phyloP scores from a whole-genome alignment of 2,888 invertebrate genomes.

The Theristus sp. region DNA sequence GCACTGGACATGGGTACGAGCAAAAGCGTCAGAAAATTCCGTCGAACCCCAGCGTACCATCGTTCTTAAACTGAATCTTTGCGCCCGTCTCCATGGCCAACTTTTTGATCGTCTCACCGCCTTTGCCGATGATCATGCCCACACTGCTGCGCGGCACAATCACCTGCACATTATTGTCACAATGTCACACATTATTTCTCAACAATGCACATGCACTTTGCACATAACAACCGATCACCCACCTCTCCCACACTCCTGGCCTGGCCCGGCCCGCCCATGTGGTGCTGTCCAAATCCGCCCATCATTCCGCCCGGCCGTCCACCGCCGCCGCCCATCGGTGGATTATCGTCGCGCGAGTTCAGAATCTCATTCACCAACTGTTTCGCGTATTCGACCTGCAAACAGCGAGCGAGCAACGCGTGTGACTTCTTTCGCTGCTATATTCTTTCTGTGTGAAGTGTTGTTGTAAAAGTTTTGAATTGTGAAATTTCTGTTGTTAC shows the following conservation, averaged over 20 bases:
- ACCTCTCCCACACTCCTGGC: background rate
- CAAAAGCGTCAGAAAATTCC: too few relatives aligned
- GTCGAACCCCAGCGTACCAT: background rate
- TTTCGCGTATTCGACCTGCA: background rate
- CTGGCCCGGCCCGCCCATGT: background rate
- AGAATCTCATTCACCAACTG: background rate
- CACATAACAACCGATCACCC: background rate
- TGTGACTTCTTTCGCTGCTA: too few relatives aligned
- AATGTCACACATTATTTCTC: background rate
- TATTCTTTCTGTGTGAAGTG: too few relatives aligned
- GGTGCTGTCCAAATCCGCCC: background rate
- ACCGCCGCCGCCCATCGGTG: background rate
- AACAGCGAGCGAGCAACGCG: background rate
- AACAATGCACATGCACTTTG: background rate
- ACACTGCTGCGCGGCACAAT: constrained; percentile 80
- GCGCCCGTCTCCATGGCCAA: constrained; percentile 85
- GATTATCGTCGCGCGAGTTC: background rate
- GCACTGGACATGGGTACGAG: background rate
- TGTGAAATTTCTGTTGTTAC: background rate
- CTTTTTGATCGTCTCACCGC: constrained; percentile 93
- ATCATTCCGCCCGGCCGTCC: background rate
- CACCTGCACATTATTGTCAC: constrained; percentile 31
- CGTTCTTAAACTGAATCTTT: constrained; percentile 59
- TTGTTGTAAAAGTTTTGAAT: background rate
- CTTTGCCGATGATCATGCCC: constrained; percentile 90